Conservation (phyloP, 2,888 invertebrate genomes). For the Drosophila yooni region DNA sequence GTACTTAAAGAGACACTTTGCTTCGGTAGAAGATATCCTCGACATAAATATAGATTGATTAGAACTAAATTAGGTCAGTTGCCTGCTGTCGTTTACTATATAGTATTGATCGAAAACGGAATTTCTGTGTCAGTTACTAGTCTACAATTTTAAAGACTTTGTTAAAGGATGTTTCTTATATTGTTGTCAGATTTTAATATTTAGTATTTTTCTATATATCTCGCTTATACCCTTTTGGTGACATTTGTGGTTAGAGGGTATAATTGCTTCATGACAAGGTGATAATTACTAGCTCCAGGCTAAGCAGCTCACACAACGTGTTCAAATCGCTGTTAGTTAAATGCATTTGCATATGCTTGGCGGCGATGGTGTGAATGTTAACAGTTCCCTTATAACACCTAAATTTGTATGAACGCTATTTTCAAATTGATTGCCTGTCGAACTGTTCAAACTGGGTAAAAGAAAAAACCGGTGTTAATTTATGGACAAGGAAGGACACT, state of each 20-base stretch:
- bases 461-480: constrained; percentile 21
- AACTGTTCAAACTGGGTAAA: constrained; percentile 14
- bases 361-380: constrained; percentile 4
- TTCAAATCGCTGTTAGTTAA: constrained; percentile 7
- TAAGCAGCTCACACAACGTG: constrained; percentile 2
- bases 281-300: constrained; percentile 20
- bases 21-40: too few relatives aligned
- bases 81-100: too few relatives aligned
- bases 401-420: neutral
- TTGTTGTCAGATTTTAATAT: neutral
- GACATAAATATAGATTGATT: too few relatives aligned
- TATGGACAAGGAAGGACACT: constrained; percentile 35
- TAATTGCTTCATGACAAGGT: constrained; percentile 10
- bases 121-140: neutral
- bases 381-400: constrained; percentile 1
- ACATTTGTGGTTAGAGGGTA: neutral
- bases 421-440: constrained; percentile 19
- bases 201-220: neutral
- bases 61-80: too few relatives aligned
- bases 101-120: neutral
- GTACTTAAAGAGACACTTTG: too few relatives aligned
- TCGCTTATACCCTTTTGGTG: neutral
- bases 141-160: neutral
- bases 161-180: neutral
- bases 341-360: neutral